Percentiles rank a stretch among this genome's conserved stretches.
Conservation (phyloP, 2,113 vertebrate species). For the Cisticola juncidis region DNA sequence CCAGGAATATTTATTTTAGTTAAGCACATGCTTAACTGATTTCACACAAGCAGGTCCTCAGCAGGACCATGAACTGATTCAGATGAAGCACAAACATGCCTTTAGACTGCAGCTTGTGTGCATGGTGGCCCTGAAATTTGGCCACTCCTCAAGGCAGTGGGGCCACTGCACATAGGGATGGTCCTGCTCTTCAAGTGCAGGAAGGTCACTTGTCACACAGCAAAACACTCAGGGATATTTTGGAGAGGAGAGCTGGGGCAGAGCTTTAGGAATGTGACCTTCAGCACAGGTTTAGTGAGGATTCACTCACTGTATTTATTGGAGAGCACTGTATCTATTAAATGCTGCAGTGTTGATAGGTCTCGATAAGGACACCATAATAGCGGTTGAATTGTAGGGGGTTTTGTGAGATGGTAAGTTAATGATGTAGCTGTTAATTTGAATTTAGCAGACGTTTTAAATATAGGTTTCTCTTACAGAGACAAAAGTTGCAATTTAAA, state of each 20-base stretch:
- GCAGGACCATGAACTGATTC: neutral
- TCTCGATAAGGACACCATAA: constrained; percentile 66
- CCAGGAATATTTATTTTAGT: neutral
- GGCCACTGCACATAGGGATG: neutral
- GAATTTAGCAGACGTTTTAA: constrained; percentile 81
- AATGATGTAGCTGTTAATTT: constrained; percentile 78
- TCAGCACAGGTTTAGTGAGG: neutral
- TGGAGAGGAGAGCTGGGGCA: neutral
- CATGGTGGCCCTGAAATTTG: constrained; percentile 5
- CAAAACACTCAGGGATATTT: neutral
- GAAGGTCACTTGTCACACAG: neutral
- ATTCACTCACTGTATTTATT: neutral
- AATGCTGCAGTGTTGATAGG: neutral
- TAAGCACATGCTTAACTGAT: neutral
- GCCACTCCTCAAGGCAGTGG: neutral
- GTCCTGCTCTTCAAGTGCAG: neutral
- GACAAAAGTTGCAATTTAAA: constrained; percentile 84
- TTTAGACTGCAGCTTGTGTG: neutral
- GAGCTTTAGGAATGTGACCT: neutral
- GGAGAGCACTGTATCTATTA: neutral
- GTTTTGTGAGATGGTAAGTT: constrained; percentile 67
- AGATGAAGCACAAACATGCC: neutral
- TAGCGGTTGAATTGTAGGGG: constrained; percentile 47
- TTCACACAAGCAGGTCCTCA: neutral
- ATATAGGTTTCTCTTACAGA: constrained; percentile 82